Percentiles rank a stretch among this genome's conserved stretches.
phyloP scores from a whole-genome alignment of 2,888 invertebrate species.

The Steromphala cineraria region DNA sequence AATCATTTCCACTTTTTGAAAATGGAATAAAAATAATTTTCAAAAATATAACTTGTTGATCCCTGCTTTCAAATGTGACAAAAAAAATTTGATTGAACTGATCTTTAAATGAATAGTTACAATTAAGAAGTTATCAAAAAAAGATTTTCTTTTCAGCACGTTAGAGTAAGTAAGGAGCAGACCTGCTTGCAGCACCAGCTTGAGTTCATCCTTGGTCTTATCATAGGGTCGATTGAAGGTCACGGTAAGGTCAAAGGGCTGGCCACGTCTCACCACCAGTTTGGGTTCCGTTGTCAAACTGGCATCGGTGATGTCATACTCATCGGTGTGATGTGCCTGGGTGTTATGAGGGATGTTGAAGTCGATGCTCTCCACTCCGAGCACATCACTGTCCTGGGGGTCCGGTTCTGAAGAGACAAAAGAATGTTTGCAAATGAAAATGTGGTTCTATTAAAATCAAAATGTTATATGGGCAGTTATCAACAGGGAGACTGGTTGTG shows the following conservation, averaged over 20 bases:
- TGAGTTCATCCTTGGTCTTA: slow-evolving; percentile 85
- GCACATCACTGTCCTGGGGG: slow-evolving; percentile 3
- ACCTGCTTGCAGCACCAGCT: slow-evolving; percentile 83
- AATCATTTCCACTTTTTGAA: too few species aligned
- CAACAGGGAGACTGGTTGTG: too few species aligned
- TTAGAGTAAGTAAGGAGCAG: not conserved
- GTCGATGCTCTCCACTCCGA: slow-evolving; percentile 77
- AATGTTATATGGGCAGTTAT: too few species aligned
- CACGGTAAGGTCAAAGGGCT: slow-evolving; percentile 83
- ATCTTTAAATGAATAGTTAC: too few species aligned
- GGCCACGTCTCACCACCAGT: slow-evolving; percentile 84
- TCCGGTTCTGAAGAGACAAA: slow-evolving; percentile 4
- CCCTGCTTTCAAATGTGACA: too few species aligned
- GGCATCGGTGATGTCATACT: slow-evolving; percentile 78
- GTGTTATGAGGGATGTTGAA: slow-evolving; percentile 84
- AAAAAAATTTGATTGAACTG: too few species aligned
- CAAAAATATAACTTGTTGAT: too few species aligned
- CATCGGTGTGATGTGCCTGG: slow-evolving; percentile 82
- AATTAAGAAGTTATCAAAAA: too few species aligned
- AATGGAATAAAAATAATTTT: too few species aligned
- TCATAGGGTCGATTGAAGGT: slow-evolving; percentile 85
- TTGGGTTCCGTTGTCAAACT: slow-evolving; percentile 78
- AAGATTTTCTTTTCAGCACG: too few species aligned
- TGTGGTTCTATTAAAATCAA: too few species aligned
- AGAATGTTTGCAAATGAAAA: not conserved